Evolutionary conservation across 2,888 invertebrate species (phyloP).

Genomic region (Tetranychus piercei): DNA sequence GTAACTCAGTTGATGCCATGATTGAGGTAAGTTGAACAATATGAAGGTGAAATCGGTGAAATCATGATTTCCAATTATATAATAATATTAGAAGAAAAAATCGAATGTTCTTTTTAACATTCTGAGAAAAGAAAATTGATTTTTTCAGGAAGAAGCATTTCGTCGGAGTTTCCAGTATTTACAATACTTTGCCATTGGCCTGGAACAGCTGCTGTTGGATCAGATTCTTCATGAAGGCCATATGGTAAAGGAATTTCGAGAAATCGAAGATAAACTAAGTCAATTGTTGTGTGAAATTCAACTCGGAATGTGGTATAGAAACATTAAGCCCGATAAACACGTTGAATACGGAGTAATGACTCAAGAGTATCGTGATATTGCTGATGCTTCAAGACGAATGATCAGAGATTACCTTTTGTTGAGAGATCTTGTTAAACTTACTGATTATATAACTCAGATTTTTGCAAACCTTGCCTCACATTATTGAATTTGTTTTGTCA

Average conservation of each 20-base stretch:
- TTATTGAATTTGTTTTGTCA: background rate
- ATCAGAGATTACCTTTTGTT: conserved; percentile 45
- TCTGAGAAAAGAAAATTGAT: no score
- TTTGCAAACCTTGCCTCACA: conserved; percentile 24
- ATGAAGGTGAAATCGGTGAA: no score
- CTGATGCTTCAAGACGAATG: conserved; percentile 34
- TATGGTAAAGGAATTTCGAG: conserved; percentile 40
- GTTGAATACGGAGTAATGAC: conserved; percentile 33
- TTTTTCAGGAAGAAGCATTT: conserved; percentile 30
- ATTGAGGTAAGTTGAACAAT: background rate
- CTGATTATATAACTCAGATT: conserved; percentile 42
- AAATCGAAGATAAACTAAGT: conserved; percentile 42
- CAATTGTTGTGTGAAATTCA: conserved; percentile 50
- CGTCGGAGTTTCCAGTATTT: conserved; percentile 35
- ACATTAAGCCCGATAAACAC: conserved; percentile 36
- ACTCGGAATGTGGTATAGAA: conserved; percentile 40
- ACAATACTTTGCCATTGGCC: conserved; percentile 50
- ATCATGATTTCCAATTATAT: no score
- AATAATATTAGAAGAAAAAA: no score
- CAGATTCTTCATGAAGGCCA: conserved; percentile 38
- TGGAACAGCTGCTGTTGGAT: conserved; percentile 47
- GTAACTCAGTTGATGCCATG: background rate
- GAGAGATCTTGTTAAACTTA: conserved; percentile 44
- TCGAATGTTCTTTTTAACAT: no score
- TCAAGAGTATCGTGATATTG: conserved; percentile 31